Evolutionary conservation across 2,797 vertebrate species (phyloP), one percentile per base, ranked within the genome.

Genomic region (Crax fasciolata): DNA sequence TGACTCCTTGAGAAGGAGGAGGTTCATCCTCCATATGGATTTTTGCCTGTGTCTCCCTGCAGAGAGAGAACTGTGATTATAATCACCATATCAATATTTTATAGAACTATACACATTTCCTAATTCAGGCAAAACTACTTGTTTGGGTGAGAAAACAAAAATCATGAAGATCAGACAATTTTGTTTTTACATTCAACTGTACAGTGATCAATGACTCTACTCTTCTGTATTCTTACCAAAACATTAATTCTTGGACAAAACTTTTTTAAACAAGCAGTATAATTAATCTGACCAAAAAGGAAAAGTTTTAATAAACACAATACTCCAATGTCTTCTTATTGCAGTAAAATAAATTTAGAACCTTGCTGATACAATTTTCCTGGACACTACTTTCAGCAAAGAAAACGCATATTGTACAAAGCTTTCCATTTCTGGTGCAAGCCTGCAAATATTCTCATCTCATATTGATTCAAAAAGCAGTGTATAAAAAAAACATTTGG

Each of bases 11-110:
- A 77, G 90, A 46, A 84, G 90, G 83, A 92, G 88, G 90, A 95
- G 90, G 43, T 72, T 96, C 94, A 95, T 96, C 76, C 82, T 94
- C 96, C 96, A 97, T 97, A 93, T n/a, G 92, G 91, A 93, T 85
- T 72, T 83, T 46, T 55, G 51, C 48, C 84, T 66, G 62, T 32
- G 70, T 65, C 12, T 24, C n/a, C 84, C 95, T 97, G 92, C 9
- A 20, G 73, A 96, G 58, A 96, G 17, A 95, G 27, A 91, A 66
- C 4, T 41, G 14, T 51, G 46, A 46, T 96, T 96, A 95, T 87
- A 96, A 91, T 55, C 58, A 32, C 27, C 4, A 1, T 25, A 61
- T 18, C 14, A 51, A 48, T 18, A 27, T 21, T 46, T 76, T 14
- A 74, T 49, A 20, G 59, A 89, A 71, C 8, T 9, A 48, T 4